Base-by-base conservation (phyloP, 2,888 invertebrate species). In the Podabrus alpinus region DNA sequence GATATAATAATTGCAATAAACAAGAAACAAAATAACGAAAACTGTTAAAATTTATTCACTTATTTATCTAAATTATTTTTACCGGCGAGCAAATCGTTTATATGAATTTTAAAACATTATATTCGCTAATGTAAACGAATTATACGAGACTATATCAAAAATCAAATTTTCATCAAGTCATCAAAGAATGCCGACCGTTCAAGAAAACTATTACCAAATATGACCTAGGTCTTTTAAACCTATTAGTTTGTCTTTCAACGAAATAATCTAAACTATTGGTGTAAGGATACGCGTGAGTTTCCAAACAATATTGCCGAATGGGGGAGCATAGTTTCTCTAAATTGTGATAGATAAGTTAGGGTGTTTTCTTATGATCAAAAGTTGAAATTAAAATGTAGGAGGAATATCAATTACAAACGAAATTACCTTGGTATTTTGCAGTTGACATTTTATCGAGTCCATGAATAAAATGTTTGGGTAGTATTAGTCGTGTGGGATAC, bases 381-480 rank as follows among this genome's bases (percentile, higher is more conserved):
- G 45, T 45, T 45, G 45, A 45, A 45, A 45, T 21, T n/a, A 19
- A 66, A 24, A 13, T 21, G 24, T n/a, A 24, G 10, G 21, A 15
- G 68, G 66, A 17, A 24, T 24, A 66, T 15, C 15, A 29, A 68
- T 16, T 15, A 59, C 29, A 68, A 66, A 69, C 68, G 70, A 70
- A 72, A 72, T 83, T 83, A 83, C 82, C 83, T 82, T 81, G 78
- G 78, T 73, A 74, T 75, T 76, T 78, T 79, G 78, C 76, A 66
- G 77, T 77, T 79, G 79, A 78, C 83, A 83, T 82, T 78, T 79
- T 80, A 75, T 77, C 77, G 80, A 78, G 79, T 82, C 83, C 83
- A 83, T 83, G 78, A 77, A 79, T 79, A 72, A 19, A 73, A 75
- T 77, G 79, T 77, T 62, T 70, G 69, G 68, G 75, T 74, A 72